Evolutionary conservation across 1,140 invertebrate genomes (phyloP).

Genomic region (Choristoneura fumiferana): DNA sequence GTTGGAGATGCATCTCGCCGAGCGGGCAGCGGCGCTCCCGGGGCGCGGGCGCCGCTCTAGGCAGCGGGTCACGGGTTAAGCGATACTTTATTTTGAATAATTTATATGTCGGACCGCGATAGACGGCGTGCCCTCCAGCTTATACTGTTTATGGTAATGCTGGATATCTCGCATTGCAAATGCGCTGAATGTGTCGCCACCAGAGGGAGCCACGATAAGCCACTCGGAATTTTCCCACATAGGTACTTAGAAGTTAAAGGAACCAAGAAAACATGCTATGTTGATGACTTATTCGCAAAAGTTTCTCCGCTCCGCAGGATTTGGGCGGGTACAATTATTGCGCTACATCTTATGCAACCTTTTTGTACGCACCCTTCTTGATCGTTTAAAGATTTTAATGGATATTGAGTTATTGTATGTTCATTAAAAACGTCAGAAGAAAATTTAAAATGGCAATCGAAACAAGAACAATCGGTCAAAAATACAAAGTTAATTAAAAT

Average conservation of each 20-base stretch:
- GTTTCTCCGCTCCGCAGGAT: not conserved
- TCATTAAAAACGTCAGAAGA: slow-evolving; percentile 26
- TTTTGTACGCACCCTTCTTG: slow-evolving; percentile 7
- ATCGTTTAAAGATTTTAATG: slow-evolving; percentile 22
- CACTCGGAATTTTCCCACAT: slow-evolving; percentile 1
- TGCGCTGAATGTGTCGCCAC: slow-evolving; percentile 72
- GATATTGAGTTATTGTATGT: slow-evolving; percentile 22
- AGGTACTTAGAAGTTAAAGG: not conserved
- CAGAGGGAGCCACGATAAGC: slow-evolving; percentile 39
- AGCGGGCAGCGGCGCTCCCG: slow-evolving; percentile 32
- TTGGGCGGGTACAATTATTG: not conserved
- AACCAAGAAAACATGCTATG: not conserved
- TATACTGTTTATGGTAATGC: slow-evolving; percentile 77
- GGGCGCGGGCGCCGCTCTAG: slow-evolving; percentile 41
- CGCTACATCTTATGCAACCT: slow-evolving; percentile 10
- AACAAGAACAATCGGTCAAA: slow-evolving; percentile 59
- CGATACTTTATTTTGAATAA: slow-evolving; percentile 79
- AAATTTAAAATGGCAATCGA: slow-evolving; percentile 38
- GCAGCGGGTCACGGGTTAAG: slow-evolving; percentile 69
- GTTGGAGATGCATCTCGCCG: slow-evolving; percentile 1
- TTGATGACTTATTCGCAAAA: not conserved
- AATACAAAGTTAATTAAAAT: slow-evolving; percentile 64
- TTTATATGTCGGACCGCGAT: slow-evolving; percentile 76
- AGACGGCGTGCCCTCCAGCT: slow-evolving; percentile 73
- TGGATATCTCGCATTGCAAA: slow-evolving; percentile 76